Evolutionary conservation across 2,888 invertebrate genomes (phyloP), one percentile per base, ranked within the genome.

Genomic region (Coecobrya sp.): DNA sequence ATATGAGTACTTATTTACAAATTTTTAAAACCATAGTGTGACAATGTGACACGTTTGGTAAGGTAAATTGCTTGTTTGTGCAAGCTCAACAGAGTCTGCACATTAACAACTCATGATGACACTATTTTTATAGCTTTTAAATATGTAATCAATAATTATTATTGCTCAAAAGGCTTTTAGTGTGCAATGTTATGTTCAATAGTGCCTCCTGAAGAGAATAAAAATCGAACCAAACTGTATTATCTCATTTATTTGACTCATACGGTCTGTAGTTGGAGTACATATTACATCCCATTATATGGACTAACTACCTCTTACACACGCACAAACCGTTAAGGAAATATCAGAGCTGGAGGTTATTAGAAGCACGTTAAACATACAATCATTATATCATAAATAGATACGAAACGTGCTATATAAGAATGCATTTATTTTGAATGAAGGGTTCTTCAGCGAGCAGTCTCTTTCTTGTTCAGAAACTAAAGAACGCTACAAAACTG

Each of bases 151-250:
- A 27, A 73, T 73, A 7, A 36, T 36, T 36, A 36, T 19, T 73
- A 30, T 42, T 73, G 73, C 73, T 73, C 73, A 73, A 73, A 11
- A 73, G n/a, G 36, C 36, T 30, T 22, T 36, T 36, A n/a, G 10
- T 22, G 73, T 73, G 73, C 73, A 73, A 73, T 73, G 36, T 16
- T n/a, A 36, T 11, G 73, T 73, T 73, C 73, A 73, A 68, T 68
- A 30, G 42, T 73, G 36, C 42, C 30, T 19, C 36, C n/a, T 73
- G 16, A 73, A 3, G 19, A 19, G 30, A 36, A 42, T 73, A 42
- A 73, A 36, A 42, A 30, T 10, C 27, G 36, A 30, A 30, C 7
- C 68, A 68, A 36, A 36, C 36, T 7, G 36, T 7, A 68, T 30
- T 30, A 7, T 68, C 11, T 16, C 30, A 59, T 59, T n/a, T 59